Evolutionary conservation across 1,140 invertebrate species (phyloP).

Genomic region (Papilio polytes): DNA sequence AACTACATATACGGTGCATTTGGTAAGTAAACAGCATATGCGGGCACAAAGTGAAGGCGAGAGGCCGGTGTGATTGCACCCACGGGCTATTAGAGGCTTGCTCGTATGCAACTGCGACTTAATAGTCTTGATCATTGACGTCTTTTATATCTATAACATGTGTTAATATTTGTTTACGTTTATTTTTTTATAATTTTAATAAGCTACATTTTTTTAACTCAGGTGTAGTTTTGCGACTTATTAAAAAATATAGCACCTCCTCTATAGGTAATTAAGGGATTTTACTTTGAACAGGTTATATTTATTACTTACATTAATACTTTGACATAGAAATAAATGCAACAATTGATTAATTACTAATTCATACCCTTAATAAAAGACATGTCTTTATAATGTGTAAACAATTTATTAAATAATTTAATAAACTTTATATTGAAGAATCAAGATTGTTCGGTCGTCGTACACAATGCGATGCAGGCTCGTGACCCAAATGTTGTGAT

Average conservation of each 20-base stretch:
- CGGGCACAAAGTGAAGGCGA: conserved; percentile 43
- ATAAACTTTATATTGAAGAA: conserved; percentile 45
- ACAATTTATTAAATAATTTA: not conserved
- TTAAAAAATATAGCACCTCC: too few species aligned
- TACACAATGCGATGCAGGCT: conserved; percentile 53
- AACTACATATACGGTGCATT: conserved; percentile 11
- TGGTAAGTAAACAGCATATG: conserved; percentile 46
- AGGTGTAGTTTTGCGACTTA: too few species aligned
- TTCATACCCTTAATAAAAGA: not conserved
- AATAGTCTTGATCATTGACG: conserved; percentile 42
- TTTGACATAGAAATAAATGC: too few species aligned
- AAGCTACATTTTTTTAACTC: too few species aligned
- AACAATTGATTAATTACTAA: too few species aligned
- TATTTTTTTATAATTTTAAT: too few species aligned
- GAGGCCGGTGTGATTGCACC: conserved; percentile 49
- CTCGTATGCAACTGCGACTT: conserved; percentile 41
- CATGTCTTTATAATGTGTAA: not conserved
- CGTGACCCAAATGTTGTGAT: conserved; percentile 81
- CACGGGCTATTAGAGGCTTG: conserved; percentile 50
- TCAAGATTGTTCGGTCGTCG: conserved; percentile 45
- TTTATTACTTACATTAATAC: too few species aligned
- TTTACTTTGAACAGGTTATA: too few species aligned
- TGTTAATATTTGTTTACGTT: not conserved
- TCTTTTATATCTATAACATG: not conserved
- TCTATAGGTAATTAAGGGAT: too few species aligned